phyloP scores from a whole-genome alignment of 2,797 vertebrate species.

The Gallinago solitaria region DNA sequence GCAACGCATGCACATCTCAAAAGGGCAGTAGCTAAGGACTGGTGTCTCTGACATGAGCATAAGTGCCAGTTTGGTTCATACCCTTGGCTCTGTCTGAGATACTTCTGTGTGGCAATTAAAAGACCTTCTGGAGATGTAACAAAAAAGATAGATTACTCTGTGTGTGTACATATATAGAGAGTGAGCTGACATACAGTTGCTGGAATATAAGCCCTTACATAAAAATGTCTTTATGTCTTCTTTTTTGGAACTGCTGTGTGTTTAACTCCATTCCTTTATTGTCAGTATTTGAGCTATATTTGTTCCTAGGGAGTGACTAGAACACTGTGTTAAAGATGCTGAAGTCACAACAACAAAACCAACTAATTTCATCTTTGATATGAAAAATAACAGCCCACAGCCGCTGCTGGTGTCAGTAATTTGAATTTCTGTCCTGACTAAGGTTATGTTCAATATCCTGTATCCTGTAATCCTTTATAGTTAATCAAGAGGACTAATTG shows the following conservation, averaged over 20 bases:
- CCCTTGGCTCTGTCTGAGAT: not conserved
- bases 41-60: not conserved
- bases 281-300: not conserved
- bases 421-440: not conserved
- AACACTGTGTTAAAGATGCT: not conserved
- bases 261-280: not conserved
- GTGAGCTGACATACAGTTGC: not conserved
- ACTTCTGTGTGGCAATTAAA: not conserved
- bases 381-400: not conserved
- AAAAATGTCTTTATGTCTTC: not conserved
- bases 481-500: not conserved
- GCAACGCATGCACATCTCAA: not conserved
- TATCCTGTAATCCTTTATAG: not conserved
- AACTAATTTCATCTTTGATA: not conserved
- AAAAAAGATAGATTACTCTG: not conserved
- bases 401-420: not conserved
- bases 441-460: not conserved
- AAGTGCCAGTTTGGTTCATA: not conserved
- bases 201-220: not conserved
- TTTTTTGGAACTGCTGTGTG: not conserved
- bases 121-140: not conserved
- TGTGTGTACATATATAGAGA: not conserved
- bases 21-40: not conserved
- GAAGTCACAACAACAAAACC: not conserved
- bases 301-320: not conserved